Base-by-base conservation (phyloP, 2,113 vertebrate genomes). In the Chloebia gouldiae region DNA sequence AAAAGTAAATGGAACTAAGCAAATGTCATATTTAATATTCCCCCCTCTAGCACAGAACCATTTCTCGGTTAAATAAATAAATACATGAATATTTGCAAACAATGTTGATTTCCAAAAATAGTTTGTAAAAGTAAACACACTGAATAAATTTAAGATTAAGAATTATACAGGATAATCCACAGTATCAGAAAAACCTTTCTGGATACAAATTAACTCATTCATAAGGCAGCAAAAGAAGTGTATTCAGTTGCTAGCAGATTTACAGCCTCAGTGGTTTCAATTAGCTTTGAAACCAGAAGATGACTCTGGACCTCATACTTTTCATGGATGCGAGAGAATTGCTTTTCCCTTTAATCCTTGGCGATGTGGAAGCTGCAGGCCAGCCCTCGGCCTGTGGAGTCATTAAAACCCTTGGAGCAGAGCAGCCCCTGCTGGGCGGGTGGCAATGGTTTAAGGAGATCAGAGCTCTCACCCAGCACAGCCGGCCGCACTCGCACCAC, bases 1-100 rank as follows among this genome's bases (percentile, higher is more conserved):
- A 97, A 98, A 97, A 97, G 94, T 93, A 97, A 96, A 96, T 76
- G 95, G 95, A 98, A 97, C 96, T 96, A 96, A 98, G 93, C 81
- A 97, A 97, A 95, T 60, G 45, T 92, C 84, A 85, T 91, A 96
- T 96, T 97, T 97, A 92, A 95, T 82, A 96, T 93, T 95, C 95
- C 75, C 69, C 95, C 96, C 93, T 97, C 92, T 91, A 97, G 97
- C 96, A 87, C 1, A 91, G 83, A 96, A 19, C 76, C 77, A 87
- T 91, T 91, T 95, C 86, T 94, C 86, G 49, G 79, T 53, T 71
- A 86, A 69, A 78, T 50, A 92, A 84, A 83, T 59, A 81, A 65
- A 72, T 35, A 69, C 28, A 73, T 44, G 24, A 81, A 64, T 95
- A 93, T 76, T 95, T 96, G 79, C 92, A 97, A 98, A 97, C 96